Conservation (phyloP, 2,888 invertebrate species). For the Cephonodes hylas region DNA sequence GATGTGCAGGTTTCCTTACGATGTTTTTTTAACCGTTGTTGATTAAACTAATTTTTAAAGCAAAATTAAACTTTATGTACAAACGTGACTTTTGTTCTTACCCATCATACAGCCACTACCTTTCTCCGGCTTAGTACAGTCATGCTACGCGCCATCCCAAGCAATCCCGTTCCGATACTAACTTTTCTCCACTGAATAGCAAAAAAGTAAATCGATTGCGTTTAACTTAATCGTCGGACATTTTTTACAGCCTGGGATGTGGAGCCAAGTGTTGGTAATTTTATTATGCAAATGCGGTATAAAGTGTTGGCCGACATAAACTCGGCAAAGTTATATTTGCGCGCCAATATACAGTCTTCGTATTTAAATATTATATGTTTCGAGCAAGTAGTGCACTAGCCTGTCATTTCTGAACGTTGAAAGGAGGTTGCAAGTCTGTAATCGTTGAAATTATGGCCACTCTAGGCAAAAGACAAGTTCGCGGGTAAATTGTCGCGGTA, state of each 20-base stretch:
- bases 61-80: too few species aligned
- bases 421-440: neutral
- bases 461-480: constrained; percentile 37
- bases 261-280: constrained; percentile 55
- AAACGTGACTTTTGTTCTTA: too few species aligned
- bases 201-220: constrained; percentile 8
- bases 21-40: too few species aligned
- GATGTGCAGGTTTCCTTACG: too few species aligned
- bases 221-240: constrained; percentile 9
- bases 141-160: neutral
- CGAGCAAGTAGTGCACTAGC: neutral
- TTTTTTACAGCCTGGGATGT: constrained; percentile 11
- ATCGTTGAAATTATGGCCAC: constrained; percentile 9
- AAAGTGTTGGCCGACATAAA: constrained; percentile 77
- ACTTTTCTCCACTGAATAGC: neutral
- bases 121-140: neutral
- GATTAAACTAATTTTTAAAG: too few species aligned
- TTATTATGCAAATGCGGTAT: constrained; percentile 78
- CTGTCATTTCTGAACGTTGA: neutral
- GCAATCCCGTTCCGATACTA: neutral
- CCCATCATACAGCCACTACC: too few species aligned
- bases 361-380: neutral
- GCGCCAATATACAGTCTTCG: neutral
- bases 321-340: constrained; percentile 20
- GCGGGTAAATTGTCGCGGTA: constrained; percentile 49